Evolutionary conservation across 2,888 invertebrate genomes (phyloP).

Genomic region (Linnaemya tessellans): DNA sequence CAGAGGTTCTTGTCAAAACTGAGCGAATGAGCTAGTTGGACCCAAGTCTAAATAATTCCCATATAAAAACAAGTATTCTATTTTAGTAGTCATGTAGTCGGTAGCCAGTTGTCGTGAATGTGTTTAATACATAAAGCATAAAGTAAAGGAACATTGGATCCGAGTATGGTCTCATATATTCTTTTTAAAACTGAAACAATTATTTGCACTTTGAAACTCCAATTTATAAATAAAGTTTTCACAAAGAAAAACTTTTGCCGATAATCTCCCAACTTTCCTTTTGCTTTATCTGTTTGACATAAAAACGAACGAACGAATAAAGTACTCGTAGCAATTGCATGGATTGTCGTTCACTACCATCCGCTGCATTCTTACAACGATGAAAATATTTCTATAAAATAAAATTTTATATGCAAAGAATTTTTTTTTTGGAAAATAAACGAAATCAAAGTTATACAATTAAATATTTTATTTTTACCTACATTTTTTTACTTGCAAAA

Average conservation of each 20-base stretch:
- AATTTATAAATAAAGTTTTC: constrained; percentile 4
- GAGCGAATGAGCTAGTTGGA: no score
- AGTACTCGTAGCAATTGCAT: constrained; percentile 1
- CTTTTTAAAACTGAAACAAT: neutral
- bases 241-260: constrained; percentile 16
- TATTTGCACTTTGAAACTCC: constrained; percentile 26
- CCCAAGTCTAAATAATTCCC: no score
- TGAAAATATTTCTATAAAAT: constrained; percentile 14
- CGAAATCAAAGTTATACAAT: constrained; percentile 1
- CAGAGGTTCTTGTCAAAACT: no score
- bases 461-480: neutral
- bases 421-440: neutral
- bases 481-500: constrained; percentile 3
- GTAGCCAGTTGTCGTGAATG: no score
- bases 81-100: no score
- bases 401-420: constrained; percentile 18
- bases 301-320: neutral
- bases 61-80: no score
- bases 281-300: neutral
- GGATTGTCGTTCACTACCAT: neutral
- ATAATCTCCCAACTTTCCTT: neutral
- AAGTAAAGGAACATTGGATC: neutral
- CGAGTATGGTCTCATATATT: neutral
- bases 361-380: neutral
- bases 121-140: neutral